Percentiles rank a stretch among this genome's conserved stretches.
phyloP scores from a whole-genome alignment of 1,140 invertebrate species.

The Probaryconus sp. region DNA sequence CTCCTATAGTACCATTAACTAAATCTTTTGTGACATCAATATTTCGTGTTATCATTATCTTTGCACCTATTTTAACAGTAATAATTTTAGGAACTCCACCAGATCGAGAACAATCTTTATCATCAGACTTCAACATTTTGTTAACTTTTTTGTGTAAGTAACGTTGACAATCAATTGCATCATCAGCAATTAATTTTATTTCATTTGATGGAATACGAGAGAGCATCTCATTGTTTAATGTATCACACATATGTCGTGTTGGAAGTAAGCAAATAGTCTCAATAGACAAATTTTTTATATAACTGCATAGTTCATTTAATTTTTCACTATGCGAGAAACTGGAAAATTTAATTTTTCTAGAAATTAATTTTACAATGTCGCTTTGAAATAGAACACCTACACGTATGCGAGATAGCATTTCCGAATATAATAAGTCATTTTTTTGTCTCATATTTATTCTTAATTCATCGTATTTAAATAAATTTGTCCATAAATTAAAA shows the following conservation, averaged over 20 bases:
- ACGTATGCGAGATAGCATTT: constrained; percentile 38
- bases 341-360: constrained; percentile 27
- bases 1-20: constrained; percentile 1
- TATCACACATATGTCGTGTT: constrained; percentile 45
- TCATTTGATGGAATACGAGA: constrained; percentile 38
- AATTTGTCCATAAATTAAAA: constrained; percentile 50
- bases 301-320: constrained; percentile 40
- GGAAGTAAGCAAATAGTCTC: constrained; percentile 52
- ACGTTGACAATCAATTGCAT: constrained; percentile 44
- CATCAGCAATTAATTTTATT: constrained; percentile 57
- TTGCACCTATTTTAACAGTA: constrained; percentile 3
- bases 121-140: constrained; percentile 6
- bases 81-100: background rate
- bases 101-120: constrained; percentile 17
- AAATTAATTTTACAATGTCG: constrained; percentile 32
- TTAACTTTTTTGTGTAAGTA: constrained; percentile 3
- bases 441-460: constrained; percentile 59
- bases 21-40: constrained; percentile 5
- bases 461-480: constrained; percentile 55
- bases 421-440: constrained; percentile 28
- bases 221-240: constrained; percentile 55
- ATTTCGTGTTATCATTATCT: constrained; percentile 22
- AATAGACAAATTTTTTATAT: constrained; percentile 27
- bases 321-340: constrained; percentile 11
- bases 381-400: constrained; percentile 21